Percentiles rank a stretch among this genome's conserved stretches.
These are phyloP conservation scores for Synanceia verrucosa DNA, from an alignment of 2,797 vertebrate genomes.

Conservation along the genomic window DNA sequence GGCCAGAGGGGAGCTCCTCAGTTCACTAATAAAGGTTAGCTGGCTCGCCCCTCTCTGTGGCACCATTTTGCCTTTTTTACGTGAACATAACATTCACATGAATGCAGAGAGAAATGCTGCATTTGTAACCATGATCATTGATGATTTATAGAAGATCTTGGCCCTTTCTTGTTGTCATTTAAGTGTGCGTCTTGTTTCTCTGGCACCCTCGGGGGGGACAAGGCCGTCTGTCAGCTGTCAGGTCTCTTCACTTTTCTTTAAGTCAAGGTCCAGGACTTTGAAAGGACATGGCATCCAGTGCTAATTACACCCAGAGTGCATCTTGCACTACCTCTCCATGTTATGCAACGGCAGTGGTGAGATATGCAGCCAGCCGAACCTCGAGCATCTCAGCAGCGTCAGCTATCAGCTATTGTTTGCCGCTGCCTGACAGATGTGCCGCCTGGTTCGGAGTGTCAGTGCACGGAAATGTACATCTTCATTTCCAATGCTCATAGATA, in stretches of 20 bases:
- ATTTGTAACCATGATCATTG: neutral
- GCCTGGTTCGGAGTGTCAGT: conserved; percentile 24
- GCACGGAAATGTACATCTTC: neutral
- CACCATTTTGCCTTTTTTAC: neutral
- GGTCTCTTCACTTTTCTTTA: conserved; percentile 10
- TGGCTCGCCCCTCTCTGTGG: neutral
- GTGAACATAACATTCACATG: neutral
- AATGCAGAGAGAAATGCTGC: neutral
- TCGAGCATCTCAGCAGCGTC: conserved; percentile 21
- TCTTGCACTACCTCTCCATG: conserved; percentile 10
- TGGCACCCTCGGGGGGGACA: neutral
- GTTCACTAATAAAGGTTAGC: conserved; percentile 33
- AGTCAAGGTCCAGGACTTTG: conserved; percentile 29
- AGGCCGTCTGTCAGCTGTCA: neutral
- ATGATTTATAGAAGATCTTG: neutral
- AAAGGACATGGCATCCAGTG: conserved; percentile 19
- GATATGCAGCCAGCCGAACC: conserved; percentile 33
- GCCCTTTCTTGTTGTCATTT: too few relatives aligned
- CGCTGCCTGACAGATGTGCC: conserved; percentile 8
- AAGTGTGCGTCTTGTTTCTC: neutral
- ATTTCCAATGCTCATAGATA: neutral
- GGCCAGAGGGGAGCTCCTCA: conserved; percentile 49
- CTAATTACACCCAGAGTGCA: conserved; percentile 28
- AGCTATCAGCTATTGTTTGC: conserved; percentile 61
- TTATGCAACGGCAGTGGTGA: conserved; percentile 46